Percentiles rank a stretch among this genome's conserved stretches.
Conservation (phyloP, 2,113 vertebrate genomes). For the Muntiacus reevesi region DNA sequence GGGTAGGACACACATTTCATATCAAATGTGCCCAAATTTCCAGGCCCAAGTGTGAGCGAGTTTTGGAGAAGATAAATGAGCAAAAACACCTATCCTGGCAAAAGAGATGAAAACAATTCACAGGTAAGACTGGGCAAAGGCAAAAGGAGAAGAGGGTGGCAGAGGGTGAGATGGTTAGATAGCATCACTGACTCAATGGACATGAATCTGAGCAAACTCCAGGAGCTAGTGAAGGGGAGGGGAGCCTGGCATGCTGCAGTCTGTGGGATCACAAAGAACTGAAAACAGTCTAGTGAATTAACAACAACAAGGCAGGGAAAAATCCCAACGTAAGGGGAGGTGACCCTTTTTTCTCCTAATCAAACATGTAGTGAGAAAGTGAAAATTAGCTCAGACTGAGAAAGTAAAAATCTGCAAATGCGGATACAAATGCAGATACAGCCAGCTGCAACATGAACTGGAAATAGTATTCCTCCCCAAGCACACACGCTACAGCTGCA, state of each 20-base stretch:
- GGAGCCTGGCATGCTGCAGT: background rate
- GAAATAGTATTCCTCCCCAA: background rate
- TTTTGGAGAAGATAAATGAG: background rate
- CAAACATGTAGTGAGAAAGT: background rate
- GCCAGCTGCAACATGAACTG: background rate
- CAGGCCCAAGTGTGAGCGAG: background rate
- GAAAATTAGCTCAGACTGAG: background rate
- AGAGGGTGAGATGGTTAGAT: background rate
- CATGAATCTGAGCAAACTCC: background rate
- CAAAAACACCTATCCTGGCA: background rate
- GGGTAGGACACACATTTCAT: background rate
- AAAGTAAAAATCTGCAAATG: background rate
- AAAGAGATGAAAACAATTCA: background rate
- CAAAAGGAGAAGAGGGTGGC: background rate
- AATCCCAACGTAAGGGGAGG: background rate
- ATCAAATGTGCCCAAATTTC: background rate
- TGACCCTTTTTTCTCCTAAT: background rate
- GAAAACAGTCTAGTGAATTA: background rate
- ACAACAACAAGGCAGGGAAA: background rate
- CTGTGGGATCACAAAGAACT: background rate
- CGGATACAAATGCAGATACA: background rate
- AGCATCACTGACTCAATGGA: background rate
- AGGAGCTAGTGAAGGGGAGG: background rate
- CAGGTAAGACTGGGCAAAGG: background rate
- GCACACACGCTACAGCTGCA: background rate